A percentile compares a stretch with the other conserved stretches of the same genome.
Conservation (phyloP, 2,113 vertebrate species). For the Dascyllus trimaculatus region DNA sequence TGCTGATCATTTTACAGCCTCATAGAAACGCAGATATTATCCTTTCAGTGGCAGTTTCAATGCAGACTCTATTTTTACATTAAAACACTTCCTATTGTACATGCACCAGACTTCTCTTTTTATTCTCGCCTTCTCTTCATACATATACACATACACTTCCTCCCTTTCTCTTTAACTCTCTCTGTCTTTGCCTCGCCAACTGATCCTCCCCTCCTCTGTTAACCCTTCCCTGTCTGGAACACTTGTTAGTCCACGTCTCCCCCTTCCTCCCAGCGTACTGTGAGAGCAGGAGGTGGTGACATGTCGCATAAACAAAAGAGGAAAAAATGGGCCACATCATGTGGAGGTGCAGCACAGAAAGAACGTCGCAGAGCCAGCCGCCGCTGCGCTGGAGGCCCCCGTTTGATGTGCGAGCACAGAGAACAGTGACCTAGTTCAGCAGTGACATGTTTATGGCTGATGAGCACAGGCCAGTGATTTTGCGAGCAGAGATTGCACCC, state of each 20-base stretch:
- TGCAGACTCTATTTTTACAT: too few species aligned
- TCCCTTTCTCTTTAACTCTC: not conserved
- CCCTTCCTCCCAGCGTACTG: constrained; percentile 4
- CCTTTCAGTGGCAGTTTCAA: not conserved
- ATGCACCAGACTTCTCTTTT: too few species aligned
- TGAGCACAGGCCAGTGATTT: constrained; percentile 81
- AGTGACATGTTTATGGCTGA: constrained; percentile 80
- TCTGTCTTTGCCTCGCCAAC: not conserved
- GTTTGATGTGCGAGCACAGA: constrained; percentile 67
- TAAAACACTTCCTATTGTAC: too few species aligned
- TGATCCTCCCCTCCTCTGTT: not conserved
- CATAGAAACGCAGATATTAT: not conserved
- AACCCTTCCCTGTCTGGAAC: constrained; percentile 23
- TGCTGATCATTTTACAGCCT: not conserved
- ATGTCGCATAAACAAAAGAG: constrained; percentile 59
- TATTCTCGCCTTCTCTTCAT: too few species aligned
- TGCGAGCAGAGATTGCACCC: constrained; percentile 74
- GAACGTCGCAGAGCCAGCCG: constrained; percentile 45
- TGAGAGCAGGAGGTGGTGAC: constrained; percentile 52
- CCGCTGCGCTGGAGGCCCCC: constrained; percentile 43
- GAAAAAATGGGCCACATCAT: constrained; percentile 53
- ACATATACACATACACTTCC: too few species aligned
- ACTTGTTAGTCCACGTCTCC: constrained; percentile 7
- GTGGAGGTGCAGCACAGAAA: constrained; percentile 55
- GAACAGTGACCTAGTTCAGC: constrained; percentile 82